Evolutionary conservation across 2,113 vertebrate species (phyloP).

Genomic region (Cyphomyrus plagiostoma): DNA sequence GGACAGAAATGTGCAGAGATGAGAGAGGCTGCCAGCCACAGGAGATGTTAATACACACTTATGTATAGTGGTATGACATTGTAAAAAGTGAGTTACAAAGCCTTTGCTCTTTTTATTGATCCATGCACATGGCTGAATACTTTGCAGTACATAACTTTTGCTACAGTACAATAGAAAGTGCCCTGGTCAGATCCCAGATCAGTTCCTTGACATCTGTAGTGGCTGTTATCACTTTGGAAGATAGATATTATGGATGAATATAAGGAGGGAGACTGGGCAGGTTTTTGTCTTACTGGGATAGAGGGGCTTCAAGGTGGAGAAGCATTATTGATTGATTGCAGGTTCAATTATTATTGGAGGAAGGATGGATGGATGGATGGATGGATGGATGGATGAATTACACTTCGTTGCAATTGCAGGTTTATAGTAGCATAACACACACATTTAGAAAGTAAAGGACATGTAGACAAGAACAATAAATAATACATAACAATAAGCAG

Average conservation of each 20-base stretch:
- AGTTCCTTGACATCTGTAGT: not conserved
- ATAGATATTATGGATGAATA: not conserved
- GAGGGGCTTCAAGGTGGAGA: not conserved
- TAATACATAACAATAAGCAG: not conserved
- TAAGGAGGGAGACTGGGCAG: not conserved
- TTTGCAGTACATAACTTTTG: not conserved
- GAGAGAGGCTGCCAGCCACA: not conserved
- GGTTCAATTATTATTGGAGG: not conserved
- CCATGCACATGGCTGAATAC: not conserved
- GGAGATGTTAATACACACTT: not conserved
- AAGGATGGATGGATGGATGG: not conserved
- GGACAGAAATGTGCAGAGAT: not conserved
- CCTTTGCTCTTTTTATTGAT: not conserved
- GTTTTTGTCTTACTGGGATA: not conserved
- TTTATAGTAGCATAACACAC: not conserved
- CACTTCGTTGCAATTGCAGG: not conserved
- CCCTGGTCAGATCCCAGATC: not conserved
- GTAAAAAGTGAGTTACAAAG: not conserved
- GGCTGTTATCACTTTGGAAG: not conserved
- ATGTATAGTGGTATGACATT: not conserved
- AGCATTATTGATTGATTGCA: not conserved
- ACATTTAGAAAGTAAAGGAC: not conserved
- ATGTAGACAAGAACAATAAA: not conserved
- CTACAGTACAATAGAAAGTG: not conserved
- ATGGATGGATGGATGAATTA: not conserved